These are phyloP conservation scores for Ondatra zibethicus DNA, from an alignment of 2,113 vertebrate genomes.

Conservation along the genomic window DNA sequence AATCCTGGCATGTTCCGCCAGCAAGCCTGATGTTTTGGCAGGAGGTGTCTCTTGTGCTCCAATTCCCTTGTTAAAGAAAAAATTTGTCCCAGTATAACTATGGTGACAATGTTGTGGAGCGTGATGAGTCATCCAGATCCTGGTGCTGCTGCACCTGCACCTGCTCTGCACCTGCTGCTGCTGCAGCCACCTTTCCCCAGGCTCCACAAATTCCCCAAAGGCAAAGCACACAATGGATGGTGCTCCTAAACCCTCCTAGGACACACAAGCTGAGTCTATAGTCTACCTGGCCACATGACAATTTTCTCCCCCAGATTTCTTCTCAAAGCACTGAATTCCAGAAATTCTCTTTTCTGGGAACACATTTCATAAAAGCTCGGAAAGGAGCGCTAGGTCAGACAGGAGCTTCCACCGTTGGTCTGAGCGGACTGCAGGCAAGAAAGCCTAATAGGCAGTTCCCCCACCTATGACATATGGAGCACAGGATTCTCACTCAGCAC, in stretches of 20 bases:
- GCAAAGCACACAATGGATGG: accelerated
- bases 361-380: neutral
- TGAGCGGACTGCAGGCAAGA: neutral
- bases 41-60: conserved; percentile 77
- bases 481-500: neutral
- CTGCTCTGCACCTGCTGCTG: conserved; percentile 7
- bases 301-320: neutral
- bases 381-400: neutral
- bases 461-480: no score
- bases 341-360: neutral
- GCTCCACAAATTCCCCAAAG: neutral
- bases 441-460: neutral
- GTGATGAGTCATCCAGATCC: conserved; percentile 65
- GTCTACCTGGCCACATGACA: neutral
- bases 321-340: neutral
- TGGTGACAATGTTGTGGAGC: conserved; percentile 66
- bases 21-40: conserved; percentile 24
- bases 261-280: neutral
- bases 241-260: neutral
- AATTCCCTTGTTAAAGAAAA: conserved; percentile 69
- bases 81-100: conserved; percentile 84
- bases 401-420: neutral
- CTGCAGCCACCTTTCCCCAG: neutral
- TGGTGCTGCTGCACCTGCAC: neutral
- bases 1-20: neutral